These are phyloP conservation scores for Neocrepidodera transversa DNA, from an alignment of 2,888 invertebrate species.

Conservation along the genomic window DNA sequence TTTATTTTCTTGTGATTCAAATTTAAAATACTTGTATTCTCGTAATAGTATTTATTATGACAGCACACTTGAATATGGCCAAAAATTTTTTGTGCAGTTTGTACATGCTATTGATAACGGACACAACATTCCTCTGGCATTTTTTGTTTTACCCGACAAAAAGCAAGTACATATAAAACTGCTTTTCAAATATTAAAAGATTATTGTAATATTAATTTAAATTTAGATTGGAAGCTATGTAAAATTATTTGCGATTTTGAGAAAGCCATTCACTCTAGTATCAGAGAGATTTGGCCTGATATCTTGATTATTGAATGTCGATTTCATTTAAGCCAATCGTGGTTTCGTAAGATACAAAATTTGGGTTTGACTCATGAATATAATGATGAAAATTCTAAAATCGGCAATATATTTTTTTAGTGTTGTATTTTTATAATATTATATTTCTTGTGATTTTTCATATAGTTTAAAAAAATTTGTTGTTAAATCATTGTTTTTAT, in stretches of 20 bases:
- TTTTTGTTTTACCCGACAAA: constrained; percentile 12
- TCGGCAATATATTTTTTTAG: no score
- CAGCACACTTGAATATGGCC: constrained; percentile 11
- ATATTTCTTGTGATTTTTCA: no score
- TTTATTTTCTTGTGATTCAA: neutral
- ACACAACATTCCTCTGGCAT: constrained; percentile 15
- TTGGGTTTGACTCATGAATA: neutral
- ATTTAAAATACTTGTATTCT: neutral
- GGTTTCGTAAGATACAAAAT: neutral
- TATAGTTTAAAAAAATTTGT: no score
- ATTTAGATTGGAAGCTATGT: neutral
- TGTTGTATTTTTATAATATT: no score
- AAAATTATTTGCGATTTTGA: constrained; percentile 9
- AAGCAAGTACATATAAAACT: constrained; percentile 9
- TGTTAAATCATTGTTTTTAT: no score
- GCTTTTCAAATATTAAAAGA: constrained; percentile 8
- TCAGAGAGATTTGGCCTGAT: constrained; percentile 10
- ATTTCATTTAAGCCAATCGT: neutral
- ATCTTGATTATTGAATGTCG: no score
- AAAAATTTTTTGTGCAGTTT: constrained; percentile 9
- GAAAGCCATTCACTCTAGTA: constrained; percentile 9
- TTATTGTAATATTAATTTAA: constrained; percentile 1
- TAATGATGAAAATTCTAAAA: neutral
- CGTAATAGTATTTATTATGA: constrained; percentile 9
- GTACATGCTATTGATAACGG: constrained; percentile 12